Percentiles rank a stretch among this genome's conserved stretches.
Conservation (phyloP, 2,113 vertebrate genomes). For the Dasyurus viverrinus region DNA sequence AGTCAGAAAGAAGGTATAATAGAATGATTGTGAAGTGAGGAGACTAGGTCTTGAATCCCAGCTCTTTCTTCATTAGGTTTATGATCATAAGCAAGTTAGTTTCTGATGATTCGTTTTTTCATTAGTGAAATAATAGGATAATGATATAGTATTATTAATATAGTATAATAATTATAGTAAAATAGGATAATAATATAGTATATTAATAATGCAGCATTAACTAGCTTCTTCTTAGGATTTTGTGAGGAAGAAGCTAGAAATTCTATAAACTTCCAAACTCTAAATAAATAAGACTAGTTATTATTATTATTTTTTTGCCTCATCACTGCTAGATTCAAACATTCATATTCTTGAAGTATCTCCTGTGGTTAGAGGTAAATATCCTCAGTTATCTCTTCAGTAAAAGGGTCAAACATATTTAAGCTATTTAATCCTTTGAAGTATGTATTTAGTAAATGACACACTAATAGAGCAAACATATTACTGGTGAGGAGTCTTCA, state of each 20-base stretch:
- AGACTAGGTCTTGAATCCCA: background rate
- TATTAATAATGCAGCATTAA: background rate
- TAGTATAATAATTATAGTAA: too few species aligned
- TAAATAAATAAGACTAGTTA: background rate
- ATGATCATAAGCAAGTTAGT: background rate
- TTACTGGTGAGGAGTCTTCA: background rate
- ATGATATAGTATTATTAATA: background rate
- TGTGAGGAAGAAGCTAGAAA: too few species aligned
- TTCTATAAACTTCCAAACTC: too few species aligned
- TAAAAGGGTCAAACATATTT: constrained; percentile 10
- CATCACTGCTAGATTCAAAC: constrained; percentile 1
- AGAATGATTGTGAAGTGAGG: background rate
- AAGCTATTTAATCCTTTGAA: background rate
- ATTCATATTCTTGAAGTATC: constrained; percentile 25
- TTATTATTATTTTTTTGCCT: too few species aligned
- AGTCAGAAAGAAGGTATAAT: background rate
- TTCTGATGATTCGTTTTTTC: background rate
- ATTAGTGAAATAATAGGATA: background rate
- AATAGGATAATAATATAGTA: background rate
- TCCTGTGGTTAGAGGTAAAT: constrained; percentile 45
- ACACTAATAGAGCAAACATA: background rate
- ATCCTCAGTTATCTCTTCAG: constrained; percentile 6
- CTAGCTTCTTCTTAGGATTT: too few species aligned
- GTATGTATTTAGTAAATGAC: constrained; percentile 30
- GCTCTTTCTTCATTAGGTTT: background rate